These are phyloP conservation scores for Megaceryle alcyon DNA, from an alignment of 2,797 vertebrate genomes.

Conservation along the genomic window DNA sequence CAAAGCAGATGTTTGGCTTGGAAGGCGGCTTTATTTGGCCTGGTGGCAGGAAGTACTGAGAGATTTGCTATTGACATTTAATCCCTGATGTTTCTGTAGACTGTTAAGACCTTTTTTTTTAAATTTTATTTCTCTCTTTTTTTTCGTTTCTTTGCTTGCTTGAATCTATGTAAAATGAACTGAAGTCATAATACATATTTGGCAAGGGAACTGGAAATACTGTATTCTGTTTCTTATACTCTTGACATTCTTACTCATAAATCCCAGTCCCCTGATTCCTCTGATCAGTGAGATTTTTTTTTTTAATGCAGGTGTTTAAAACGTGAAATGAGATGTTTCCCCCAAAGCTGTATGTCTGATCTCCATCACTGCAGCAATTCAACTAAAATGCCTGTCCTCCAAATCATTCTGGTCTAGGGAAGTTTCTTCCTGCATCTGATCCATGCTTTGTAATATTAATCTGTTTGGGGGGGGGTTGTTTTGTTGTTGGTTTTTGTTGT, in stretches of 20 bases:
- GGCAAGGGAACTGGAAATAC: conserved; percentile 53
- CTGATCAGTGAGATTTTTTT: not conserved
- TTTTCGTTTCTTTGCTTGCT: not conserved
- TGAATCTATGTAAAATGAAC: conserved; percentile 39
- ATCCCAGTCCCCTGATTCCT: conserved; percentile 34
- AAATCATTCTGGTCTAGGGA: not conserved
- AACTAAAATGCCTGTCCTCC: not conserved
- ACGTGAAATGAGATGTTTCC: conserved; percentile 44
- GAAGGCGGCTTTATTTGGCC: conserved; percentile 56
- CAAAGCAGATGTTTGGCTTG: conserved; percentile 74
- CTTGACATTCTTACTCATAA: conserved; percentile 50
- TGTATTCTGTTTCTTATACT: conserved; percentile 59
- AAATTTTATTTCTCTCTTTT: not conserved
- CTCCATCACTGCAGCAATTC: not conserved
- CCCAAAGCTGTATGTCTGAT: conserved; percentile 5
- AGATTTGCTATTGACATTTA: conserved; percentile 73
- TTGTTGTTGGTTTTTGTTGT: no score
- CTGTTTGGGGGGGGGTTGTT: no score
- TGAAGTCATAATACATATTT: conserved; percentile 19
- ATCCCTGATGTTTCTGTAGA: conserved; percentile 69
- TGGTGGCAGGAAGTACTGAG: conserved; percentile 66
- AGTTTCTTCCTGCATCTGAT: conserved; percentile 25
- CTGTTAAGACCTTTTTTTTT: not conserved
- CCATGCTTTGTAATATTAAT: not conserved
- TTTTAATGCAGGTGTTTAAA: conserved; percentile 54